These are phyloP conservation scores for Epizoanthus stellaris DNA, from an alignment of 92 coral and sea anemone species.

Conservation along the genomic window DNA sequence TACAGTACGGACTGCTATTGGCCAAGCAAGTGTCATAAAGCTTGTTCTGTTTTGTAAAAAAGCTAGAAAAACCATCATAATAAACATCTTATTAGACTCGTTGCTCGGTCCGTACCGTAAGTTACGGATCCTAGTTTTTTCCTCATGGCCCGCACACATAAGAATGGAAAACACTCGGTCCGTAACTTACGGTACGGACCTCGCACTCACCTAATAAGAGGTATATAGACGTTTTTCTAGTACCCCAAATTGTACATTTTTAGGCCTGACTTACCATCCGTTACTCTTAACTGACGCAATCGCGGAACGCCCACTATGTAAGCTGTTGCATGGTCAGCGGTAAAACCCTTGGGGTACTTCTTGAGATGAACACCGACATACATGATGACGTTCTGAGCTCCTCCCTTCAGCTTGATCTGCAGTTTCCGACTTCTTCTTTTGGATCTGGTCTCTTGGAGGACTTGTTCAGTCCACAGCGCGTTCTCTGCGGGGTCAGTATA, in stretches of 20 bases:
- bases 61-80: too few relatives aligned
- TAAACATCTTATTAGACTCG: too few relatives aligned
- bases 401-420: conserved; percentile 41
- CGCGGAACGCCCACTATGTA: conserved; percentile 86
- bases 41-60: too few relatives aligned
- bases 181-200: too few relatives aligned
- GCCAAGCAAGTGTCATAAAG: too few relatives aligned
- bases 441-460: conserved; percentile 42
- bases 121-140: too few relatives aligned
- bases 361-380: conserved; percentile 16
- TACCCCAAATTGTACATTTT: too few relatives aligned
- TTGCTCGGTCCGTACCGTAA: too few relatives aligned
- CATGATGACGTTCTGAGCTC: conserved; percentile 23
- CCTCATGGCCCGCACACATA: too few relatives aligned
- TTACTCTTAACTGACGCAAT: conserved; percentile 78
- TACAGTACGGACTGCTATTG: too few relatives aligned
- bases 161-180: too few relatives aligned
- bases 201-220: too few relatives aligned
- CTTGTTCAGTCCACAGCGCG: conserved; percentile 66
- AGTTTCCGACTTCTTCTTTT: conserved; percentile 51
- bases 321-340: conserved; percentile 83
- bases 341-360: conserved; percentile 65
- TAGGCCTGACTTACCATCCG: conserved; percentile 49
- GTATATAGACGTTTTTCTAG: not conserved
- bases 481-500: conserved; percentile 54